Conservation (phyloP, 2,797 vertebrate genomes). For the Gallinago solitaria region DNA sequence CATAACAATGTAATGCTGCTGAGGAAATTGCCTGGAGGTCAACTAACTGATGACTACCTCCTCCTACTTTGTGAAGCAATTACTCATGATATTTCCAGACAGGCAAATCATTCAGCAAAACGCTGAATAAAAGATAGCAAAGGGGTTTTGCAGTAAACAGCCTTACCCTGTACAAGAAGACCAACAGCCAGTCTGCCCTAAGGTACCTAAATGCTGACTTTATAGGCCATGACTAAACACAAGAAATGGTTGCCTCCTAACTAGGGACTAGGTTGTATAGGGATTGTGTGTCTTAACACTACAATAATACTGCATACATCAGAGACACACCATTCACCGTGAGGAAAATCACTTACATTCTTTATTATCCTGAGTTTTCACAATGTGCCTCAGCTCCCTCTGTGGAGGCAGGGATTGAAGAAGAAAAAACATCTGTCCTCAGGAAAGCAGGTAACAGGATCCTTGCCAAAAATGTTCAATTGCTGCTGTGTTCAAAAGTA, state of each 20-base stretch:
- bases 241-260: background rate
- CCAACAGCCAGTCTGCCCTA: background rate
- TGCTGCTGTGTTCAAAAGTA: background rate
- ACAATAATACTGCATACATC: background rate
- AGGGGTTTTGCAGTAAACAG: background rate
- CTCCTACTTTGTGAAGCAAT: background rate
- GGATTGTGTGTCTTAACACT: background rate
- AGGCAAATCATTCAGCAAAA: background rate
- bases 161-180: too few relatives aligned
- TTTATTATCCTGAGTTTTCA: background rate
- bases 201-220: background rate
- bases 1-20: background rate
- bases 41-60: background rate
- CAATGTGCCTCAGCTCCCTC: background rate
- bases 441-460: background rate
- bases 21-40: background rate
- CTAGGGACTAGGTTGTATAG: too few relatives aligned
- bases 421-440: background rate
- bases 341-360: background rate
- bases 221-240: background rate
- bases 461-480: background rate
- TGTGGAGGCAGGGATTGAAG: fast-evolving
- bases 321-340: background rate
- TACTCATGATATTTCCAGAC: background rate
- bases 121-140: background rate